Percentiles rank a stretch among this genome's conserved stretches.
These are phyloP conservation scores for Hexactinellida sp. DNA, from an alignment of 37 sponge, comb jelly and placozoan genomes.

Conservation along the genomic window DNA sequence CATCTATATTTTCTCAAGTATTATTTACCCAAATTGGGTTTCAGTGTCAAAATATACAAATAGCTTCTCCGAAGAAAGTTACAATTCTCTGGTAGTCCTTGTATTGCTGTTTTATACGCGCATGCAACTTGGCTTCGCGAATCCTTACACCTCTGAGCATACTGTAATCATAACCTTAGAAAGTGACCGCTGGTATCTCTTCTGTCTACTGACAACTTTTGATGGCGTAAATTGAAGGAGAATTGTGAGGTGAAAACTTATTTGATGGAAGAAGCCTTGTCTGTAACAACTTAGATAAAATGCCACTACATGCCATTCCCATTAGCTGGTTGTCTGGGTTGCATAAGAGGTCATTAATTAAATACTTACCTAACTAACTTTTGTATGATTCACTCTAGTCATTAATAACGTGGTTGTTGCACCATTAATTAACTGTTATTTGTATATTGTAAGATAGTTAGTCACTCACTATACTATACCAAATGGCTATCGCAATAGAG, in stretches of 20 bases:
- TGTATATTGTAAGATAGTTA: too few species aligned
- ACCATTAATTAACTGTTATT: too few species aligned
- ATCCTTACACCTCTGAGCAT: neutral
- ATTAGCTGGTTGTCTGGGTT: neutral
- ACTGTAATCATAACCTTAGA: neutral
- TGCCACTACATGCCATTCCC: neutral
- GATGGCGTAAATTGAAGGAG: neutral
- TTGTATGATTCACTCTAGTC: too few species aligned
- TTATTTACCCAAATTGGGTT: neutral
- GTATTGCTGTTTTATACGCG: neutral
- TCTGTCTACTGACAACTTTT: neutral
- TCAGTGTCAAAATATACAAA: neutral
- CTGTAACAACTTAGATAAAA: neutral
- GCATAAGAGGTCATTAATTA: too few species aligned
- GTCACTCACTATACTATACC: too few species aligned
- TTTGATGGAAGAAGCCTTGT: neutral
- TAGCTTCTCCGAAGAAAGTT: neutral
- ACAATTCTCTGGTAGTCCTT: too few species aligned
- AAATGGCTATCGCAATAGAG: neutral
- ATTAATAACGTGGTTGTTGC: too few species aligned
- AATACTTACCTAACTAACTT: too few species aligned
- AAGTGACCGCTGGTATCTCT: neutral
- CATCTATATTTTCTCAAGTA: neutral
- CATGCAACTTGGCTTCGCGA: neutral
- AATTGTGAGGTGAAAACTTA: neutral